These are phyloP conservation scores for Drosophila triauraria DNA, from an alignment of 1,140 invertebrate genomes.

Conservation along the genomic window DNA sequence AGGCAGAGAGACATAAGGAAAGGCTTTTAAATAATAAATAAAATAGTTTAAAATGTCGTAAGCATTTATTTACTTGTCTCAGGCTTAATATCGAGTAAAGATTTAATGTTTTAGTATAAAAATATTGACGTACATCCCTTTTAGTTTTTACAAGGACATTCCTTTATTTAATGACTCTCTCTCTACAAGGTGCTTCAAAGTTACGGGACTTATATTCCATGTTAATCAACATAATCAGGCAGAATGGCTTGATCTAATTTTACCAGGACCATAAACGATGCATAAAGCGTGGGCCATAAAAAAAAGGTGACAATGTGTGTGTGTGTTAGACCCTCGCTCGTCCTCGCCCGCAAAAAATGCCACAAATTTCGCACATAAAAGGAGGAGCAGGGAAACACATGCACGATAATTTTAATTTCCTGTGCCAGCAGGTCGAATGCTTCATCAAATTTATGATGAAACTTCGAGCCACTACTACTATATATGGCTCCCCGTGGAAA, in stretches of 20 bases:
- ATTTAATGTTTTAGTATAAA: background rate
- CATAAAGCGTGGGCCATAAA: slow-evolving; percentile 22
- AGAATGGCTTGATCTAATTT: slow-evolving; percentile 39
- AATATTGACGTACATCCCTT: background rate
- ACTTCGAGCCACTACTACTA: slow-evolving; percentile 27
- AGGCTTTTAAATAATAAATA: background rate
- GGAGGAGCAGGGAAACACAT: slow-evolving; percentile 41
- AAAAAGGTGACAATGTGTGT: slow-evolving; percentile 38
- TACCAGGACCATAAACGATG: slow-evolving; percentile 27
- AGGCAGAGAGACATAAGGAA: background rate
- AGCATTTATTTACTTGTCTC: background rate
- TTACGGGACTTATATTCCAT: slow-evolving; percentile 13
- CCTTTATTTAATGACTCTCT: background rate
- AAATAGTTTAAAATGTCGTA: background rate
- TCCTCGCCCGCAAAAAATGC: background rate
- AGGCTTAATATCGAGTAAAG: no score
- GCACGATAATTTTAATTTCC: slow-evolving; percentile 77
- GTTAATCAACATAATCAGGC: slow-evolving; percentile 42
- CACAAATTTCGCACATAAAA: background rate
- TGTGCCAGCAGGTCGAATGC: slow-evolving; percentile 62
- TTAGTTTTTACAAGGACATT: background rate
- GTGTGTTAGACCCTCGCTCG: background rate
- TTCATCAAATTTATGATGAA: slow-evolving; percentile 73
- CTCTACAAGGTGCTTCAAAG: background rate
- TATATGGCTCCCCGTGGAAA: background rate